Conservation (phyloP, 2,888 invertebrate species). For the Graphium colonna region DNA sequence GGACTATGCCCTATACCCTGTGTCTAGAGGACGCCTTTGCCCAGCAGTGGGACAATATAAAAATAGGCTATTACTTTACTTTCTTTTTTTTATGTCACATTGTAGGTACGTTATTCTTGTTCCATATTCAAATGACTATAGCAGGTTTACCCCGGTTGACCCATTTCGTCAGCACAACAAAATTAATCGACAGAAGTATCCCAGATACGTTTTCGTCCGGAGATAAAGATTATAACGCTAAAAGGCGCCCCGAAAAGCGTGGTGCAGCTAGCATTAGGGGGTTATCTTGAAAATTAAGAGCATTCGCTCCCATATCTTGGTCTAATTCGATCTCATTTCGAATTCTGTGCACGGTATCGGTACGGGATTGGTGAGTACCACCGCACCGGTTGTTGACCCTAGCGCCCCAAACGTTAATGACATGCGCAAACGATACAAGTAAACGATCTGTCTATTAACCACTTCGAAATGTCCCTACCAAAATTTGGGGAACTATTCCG, state of each 20-base stretch:
- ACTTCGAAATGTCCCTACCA: slow-evolving; percentile 30
- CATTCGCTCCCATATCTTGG: slow-evolving; percentile 55
- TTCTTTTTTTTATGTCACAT: no score
- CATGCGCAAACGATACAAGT: slow-evolving; percentile 60
- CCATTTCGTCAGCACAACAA: slow-evolving; percentile 14
- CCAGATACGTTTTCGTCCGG: slow-evolving; percentile 10
- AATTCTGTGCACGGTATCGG: slow-evolving; percentile 49
- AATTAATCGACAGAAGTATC: slow-evolving; percentile 11
- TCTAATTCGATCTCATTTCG: slow-evolving; percentile 66
- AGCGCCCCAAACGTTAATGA: slow-evolving; percentile 59
- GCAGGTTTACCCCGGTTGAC: not conserved
- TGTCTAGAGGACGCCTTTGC: no score
- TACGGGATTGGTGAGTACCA: slow-evolving; percentile 38
- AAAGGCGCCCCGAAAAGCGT: slow-evolving; percentile 48
- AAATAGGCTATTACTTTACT: no score
- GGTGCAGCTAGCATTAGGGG: slow-evolving; percentile 63
- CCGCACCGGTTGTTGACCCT: slow-evolving; percentile 66
- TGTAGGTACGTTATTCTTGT: no score
- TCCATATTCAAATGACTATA: not conserved
- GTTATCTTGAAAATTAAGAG: slow-evolving; percentile 71
- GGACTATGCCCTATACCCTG: no score
- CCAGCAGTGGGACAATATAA: no score
- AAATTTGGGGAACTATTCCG: not conserved
- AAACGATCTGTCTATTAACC: slow-evolving; percentile 57
- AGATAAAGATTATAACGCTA: slow-evolving; percentile 39